A percentile compares a stretch with the other conserved stretches of the same genome.
Conservation (phyloP, 2,797 vertebrate species). For the Bufotes viridis region DNA sequence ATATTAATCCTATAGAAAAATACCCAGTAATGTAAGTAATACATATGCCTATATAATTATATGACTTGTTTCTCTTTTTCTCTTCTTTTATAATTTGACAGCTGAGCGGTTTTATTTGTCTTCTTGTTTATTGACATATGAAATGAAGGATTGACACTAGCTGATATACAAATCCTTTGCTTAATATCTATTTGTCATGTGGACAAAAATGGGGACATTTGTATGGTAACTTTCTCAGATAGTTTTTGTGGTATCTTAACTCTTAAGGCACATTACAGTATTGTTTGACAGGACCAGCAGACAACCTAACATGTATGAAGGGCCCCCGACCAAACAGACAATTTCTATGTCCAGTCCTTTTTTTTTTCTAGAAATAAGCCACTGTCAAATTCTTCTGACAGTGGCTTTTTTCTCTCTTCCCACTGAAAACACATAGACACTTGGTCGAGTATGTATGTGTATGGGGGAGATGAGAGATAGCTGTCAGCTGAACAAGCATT, state of each 20-base stretch:
- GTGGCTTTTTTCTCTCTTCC: too few relatives aligned
- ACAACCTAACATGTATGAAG: too few relatives aligned
- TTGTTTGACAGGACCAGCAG: too few relatives aligned
- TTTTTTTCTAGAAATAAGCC: too few relatives aligned
- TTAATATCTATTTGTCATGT: background rate
- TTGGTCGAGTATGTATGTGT: too few relatives aligned
- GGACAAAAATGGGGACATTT: background rate
- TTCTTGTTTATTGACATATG: background rate
- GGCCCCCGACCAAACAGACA: too few relatives aligned
- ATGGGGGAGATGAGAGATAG: too few relatives aligned
- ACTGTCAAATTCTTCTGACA: too few relatives aligned
- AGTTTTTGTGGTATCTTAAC: background rate
- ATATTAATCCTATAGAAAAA: conserved; percentile 56
- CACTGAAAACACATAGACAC: too few relatives aligned
- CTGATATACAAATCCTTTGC: background rate
- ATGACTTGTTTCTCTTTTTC: background rate
- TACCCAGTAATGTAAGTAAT: conserved; percentile 18
- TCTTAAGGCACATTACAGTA: background rate
- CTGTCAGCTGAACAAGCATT: too few relatives aligned
- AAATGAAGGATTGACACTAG: background rate
- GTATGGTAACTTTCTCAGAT: background rate
- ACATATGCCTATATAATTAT: conserved; percentile 16
- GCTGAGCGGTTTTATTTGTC: background rate
- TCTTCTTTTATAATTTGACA: background rate
- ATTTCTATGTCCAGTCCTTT: too few relatives aligned